These are phyloP conservation scores for Galleria mellonella DNA, from an alignment of 1,140 invertebrate species.

Conservation along the genomic window DNA sequence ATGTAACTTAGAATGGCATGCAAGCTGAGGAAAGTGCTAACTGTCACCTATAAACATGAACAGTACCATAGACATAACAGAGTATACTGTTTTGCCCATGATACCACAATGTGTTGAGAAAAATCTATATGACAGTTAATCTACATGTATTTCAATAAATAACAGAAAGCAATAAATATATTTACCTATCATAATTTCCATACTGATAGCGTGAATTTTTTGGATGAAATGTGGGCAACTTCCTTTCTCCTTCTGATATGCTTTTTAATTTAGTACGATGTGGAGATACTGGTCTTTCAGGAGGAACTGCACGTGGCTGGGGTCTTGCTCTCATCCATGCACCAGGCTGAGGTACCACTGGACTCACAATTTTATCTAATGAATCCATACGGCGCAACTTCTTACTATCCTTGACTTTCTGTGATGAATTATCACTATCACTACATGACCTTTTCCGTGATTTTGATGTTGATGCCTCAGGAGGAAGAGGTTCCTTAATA, in stretches of 20 bases:
- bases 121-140: too few species aligned
- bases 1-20: too few species aligned
- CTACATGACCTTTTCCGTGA: conserved; percentile 61
- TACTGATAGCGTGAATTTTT: conserved; percentile 90
- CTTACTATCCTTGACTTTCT: conserved; percentile 70
- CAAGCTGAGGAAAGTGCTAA: too few species aligned
- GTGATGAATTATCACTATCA: conserved; percentile 64
- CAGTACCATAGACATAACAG: too few species aligned
- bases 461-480: conserved; percentile 57
- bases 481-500: conserved; percentile 50
- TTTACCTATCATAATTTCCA: conserved; percentile 95
- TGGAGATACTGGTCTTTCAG: conserved; percentile 47
- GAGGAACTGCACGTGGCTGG: conserved; percentile 33
- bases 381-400: conserved; percentile 80
- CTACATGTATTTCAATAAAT: too few species aligned
- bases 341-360: conserved; percentile 91
- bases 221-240: conserved; percentile 81
- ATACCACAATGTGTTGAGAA: too few species aligned
- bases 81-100: too few species aligned
- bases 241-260: conserved; percentile 53
- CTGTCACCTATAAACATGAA: too few species aligned
- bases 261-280: conserved; percentile 47
- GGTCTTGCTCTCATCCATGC: conserved; percentile 79
- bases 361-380: conserved; percentile 94
- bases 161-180: too few species aligned